phyloP scores from a whole-genome alignment of 2,888 invertebrate genomes.

The Urechis unicinctus region DNA sequence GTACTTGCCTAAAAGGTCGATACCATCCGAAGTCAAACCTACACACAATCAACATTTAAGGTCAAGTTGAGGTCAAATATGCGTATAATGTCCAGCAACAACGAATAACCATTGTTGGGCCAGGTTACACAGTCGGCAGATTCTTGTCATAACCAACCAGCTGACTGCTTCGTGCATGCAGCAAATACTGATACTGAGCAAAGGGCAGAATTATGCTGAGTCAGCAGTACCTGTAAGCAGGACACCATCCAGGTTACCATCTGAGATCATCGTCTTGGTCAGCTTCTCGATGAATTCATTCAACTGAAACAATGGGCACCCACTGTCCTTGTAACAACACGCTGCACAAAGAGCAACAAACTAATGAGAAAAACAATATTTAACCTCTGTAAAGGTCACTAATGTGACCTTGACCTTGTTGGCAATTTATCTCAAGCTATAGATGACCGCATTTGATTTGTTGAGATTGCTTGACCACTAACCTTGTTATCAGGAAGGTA shows the following conservation, averaged over 20 bases:
- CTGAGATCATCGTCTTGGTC: not conserved
- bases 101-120: too few relatives aligned
- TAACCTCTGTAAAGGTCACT: not conserved
- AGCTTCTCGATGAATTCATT: not conserved
- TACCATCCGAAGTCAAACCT: conserved; percentile 46
- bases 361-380: not conserved
- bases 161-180: too few relatives aligned
- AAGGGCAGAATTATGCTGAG: not conserved
- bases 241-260: not conserved
- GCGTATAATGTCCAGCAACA: too few relatives aligned
- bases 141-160: too few relatives aligned
- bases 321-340: too few relatives aligned
- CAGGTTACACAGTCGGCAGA: too few relatives aligned
- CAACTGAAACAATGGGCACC: too few relatives aligned
- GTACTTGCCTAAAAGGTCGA: conserved; percentile 77
- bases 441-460: not conserved
- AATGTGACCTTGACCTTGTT: too few relatives aligned
- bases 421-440: not conserved
- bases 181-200: too few relatives aligned
- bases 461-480: conserved; percentile 4
- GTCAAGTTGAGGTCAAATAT: too few relatives aligned
- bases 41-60: not conserved
- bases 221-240: not conserved
- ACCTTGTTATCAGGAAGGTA: conserved; percentile 61
- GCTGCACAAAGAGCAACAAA: conserved; percentile 42